Percentiles rank a stretch among this genome's conserved stretches.
These are phyloP conservation scores for Brachirus orientalis DNA, from an alignment of 2,113 vertebrate species.

Conservation along the genomic window DNA sequence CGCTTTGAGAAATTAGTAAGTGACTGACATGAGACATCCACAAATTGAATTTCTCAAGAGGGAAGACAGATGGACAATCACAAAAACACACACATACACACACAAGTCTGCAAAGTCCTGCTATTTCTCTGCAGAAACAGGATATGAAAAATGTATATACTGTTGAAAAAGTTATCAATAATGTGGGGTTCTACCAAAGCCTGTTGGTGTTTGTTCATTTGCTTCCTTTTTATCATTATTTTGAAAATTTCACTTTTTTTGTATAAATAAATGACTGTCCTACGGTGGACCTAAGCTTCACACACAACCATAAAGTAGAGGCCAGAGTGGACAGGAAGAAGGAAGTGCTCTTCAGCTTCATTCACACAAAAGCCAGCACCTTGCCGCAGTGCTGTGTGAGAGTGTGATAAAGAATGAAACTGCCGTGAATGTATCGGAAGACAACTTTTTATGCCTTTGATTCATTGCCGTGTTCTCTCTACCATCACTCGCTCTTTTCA, in stretches of 20 bases:
- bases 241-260: conserved; percentile 14
- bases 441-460: background rate
- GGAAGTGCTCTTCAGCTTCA: background rate
- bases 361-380: background rate
- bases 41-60: conserved; percentile 72
- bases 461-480: background rate
- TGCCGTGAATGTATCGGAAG: background rate
- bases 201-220: conserved; percentile 33
- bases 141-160: too few relatives aligned
- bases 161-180: conserved; percentile 41
- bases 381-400: background rate
- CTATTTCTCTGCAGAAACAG: conserved; percentile 22
- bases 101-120: conserved; percentile 25
- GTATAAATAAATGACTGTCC: conserved; percentile 11
- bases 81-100: conserved; percentile 18
- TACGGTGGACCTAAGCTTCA: background rate
- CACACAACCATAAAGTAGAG: background rate
- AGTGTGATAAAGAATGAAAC: background rate
- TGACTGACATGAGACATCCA: conserved; percentile 66
- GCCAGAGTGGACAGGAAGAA: too few relatives aligned
- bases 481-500: background rate
- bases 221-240: conserved; percentile 4
- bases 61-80: conserved; percentile 25
- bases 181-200: conserved; percentile 36
- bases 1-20: conserved; percentile 73